phyloP scores from a whole-genome alignment of 2,113 vertebrate genomes.

The Coryphaenoides rupestris region DNA sequence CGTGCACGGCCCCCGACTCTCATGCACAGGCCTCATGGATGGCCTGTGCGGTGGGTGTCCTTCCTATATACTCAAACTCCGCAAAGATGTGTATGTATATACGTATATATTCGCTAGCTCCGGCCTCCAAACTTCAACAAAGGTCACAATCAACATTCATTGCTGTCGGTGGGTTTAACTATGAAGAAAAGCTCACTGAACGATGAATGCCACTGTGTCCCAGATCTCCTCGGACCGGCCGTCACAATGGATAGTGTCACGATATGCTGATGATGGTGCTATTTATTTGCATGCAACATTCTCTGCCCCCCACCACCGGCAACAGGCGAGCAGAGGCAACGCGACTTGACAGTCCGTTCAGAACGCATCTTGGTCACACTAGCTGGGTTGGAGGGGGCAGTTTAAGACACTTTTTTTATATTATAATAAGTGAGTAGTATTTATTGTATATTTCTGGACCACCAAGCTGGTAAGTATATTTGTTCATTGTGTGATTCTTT shows the following conservation, averaged over 20 bases:
- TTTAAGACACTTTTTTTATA: neutral
- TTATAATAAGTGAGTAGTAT: neutral
- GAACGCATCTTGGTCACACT: constrained; percentile 46
- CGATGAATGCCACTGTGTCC: constrained; percentile 99
- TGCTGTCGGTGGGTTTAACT: constrained; percentile 99
- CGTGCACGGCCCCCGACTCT: neutral
- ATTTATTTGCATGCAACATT: constrained; percentile 31
- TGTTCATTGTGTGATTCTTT: no score
- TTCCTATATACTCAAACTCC: neutral
- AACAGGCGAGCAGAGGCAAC: constrained; percentile 15
- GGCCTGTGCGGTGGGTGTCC: neutral
- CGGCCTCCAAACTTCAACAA: constrained; percentile 50
- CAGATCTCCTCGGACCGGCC: constrained; percentile 72
- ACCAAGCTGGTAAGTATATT: no score
- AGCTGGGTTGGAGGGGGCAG: constrained; percentile 10
- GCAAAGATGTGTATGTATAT: neutral
- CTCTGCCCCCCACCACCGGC: neutral
- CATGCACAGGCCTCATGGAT: neutral
- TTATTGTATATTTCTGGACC: neutral
- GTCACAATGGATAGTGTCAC: constrained; percentile 49
- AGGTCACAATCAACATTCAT: constrained; percentile 99
- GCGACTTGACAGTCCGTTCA: constrained; percentile 44
- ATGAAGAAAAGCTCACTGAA: constrained; percentile 97
- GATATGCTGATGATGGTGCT: constrained; percentile 59
- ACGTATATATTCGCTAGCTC: neutral